Evolutionary conservation across 2,888 invertebrate species (phyloP), one percentile per base, ranked within the genome.

Genomic region (Tenthredo distinguenda): DNA sequence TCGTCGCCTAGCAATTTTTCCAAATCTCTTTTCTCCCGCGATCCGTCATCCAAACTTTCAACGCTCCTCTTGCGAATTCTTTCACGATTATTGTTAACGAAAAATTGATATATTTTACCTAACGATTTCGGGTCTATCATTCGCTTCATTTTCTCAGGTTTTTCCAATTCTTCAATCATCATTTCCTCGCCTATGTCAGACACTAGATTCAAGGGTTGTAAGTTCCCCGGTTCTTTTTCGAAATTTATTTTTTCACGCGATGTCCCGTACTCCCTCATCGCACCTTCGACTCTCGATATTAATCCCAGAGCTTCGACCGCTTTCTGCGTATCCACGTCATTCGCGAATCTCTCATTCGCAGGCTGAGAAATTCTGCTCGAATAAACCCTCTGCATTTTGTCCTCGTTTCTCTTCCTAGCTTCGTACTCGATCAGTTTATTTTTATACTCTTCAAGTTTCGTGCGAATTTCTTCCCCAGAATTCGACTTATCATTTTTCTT

Each of bases 361-460:
- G 82, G 71, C 37, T 68, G 40, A 18, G 37, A 50, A 31, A 7
- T 50, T 26, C 87, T 90, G 62, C 85, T 37, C 7, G 43, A 84
- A 6, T 34, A 34, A 50, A 50, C 1, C 40, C 87, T 89, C 50
- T 84, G 21, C 34, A 15, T 21, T 47, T 47, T 21, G 2, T 55
- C 74, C 5, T 72, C 40, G 50, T 74, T 58, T 26, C 34, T 55
- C 43, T 21, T n/a, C 55, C 55, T 71, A 74, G 26, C 79, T 86
- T 87, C 87, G 76, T 88, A 89, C 58, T 90, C 87, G 15, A 76
- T 84, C 79, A 91, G 85, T 0, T 87, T 90, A 77, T 87, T 89
- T 77, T 89, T 90, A 85, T 91, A 91, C 65, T 88, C 88, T 50
- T 88, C 87, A 18, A 91, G 85, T 84, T 89, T 90, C 0, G 88